Evolutionary conservation across 2,888 invertebrate species (phyloP).

Genomic region (Athalia cordata): DNA sequence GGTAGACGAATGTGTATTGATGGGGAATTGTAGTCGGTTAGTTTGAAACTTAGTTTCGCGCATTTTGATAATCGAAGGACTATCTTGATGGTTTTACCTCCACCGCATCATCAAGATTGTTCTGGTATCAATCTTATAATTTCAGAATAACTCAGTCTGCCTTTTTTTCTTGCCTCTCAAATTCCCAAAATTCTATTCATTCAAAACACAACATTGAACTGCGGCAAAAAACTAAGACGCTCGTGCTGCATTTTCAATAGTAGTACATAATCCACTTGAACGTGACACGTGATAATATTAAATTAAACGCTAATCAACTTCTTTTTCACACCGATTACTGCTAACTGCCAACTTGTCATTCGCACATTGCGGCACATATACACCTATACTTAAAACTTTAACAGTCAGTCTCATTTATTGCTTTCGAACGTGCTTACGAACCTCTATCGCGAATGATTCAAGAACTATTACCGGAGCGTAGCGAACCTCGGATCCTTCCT

Average conservation of each 20-base stretch:
- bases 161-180: no score
- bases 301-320: conserved; percentile 3
- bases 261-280: no score
- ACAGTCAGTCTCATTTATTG: conserved; percentile 22
- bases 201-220: neutral
- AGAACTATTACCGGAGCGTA: no score
- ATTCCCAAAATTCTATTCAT: neutral
- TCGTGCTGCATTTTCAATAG: neutral
- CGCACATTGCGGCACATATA: conserved; percentile 36
- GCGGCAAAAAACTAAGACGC: conserved; percentile 3
- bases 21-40: neutral
- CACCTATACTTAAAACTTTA: neutral
- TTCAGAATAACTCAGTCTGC: no score
- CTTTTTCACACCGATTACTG: neutral
- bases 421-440: conserved; percentile 9
- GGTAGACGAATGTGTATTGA: neutral
- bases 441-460: conserved; percentile 8
- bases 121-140: no score
- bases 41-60: conserved; percentile 30
- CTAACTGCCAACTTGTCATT: conserved; percentile 14
- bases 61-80: neutral
- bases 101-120: no score
- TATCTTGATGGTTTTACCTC: neutral
- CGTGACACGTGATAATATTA: conserved; percentile 1
- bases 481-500: neutral